Conservation (phyloP, 2,797 vertebrate species). For the Schizothorax lantsangensis region DNA sequence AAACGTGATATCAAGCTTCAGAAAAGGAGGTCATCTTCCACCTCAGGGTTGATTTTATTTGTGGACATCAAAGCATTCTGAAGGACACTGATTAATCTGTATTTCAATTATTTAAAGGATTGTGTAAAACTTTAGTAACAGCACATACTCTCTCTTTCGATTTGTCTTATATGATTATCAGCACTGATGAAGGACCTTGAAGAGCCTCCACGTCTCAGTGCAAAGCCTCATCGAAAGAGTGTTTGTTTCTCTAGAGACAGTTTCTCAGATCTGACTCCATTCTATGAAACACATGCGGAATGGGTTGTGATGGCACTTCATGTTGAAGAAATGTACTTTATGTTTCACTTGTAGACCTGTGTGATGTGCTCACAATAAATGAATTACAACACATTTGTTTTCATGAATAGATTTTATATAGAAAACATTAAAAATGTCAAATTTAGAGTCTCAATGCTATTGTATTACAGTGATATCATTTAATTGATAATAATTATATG, state of each 20-base stretch:
- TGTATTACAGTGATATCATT: background rate
- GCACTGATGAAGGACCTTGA: background rate
- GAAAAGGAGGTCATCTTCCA: background rate
- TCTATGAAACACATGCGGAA: background rate
- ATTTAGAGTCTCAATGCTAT: constrained; percentile 2
- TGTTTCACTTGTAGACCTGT: background rate
- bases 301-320: no score
- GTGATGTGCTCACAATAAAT: background rate
- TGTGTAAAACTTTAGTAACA: background rate
- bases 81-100: background rate
- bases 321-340: background rate
- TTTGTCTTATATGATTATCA: background rate
- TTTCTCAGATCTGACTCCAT: background rate
- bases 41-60: background rate
- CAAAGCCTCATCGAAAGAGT: background rate
- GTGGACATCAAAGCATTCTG: background rate
- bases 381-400: background rate
- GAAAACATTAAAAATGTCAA: constrained; percentile 16
- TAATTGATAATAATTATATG: background rate
- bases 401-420: constrained; percentile 13
- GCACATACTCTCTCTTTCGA: background rate
- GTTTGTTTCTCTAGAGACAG: background rate
- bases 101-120: background rate
- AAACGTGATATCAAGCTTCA: background rate
- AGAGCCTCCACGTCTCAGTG: background rate